Percentiles rank a stretch among this genome's conserved stretches.
phyloP scores from a whole-genome alignment of 2,888 invertebrate species.

The Bibio marci region DNA sequence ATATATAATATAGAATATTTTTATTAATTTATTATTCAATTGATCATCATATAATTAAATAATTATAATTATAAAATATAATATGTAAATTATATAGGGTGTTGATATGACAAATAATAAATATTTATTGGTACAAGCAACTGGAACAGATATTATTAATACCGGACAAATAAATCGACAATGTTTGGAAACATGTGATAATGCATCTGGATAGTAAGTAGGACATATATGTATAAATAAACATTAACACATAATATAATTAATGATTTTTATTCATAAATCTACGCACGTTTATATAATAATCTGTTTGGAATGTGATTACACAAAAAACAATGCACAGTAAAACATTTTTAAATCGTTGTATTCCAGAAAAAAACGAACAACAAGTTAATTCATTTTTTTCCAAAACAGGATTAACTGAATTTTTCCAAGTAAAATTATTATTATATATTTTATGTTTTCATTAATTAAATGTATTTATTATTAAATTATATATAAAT shows the following conservation, averaged over 20 bases:
- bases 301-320: background rate
- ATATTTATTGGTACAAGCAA: conserved; percentile 19
- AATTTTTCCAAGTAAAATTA: conserved; percentile 28
- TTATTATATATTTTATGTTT: background rate
- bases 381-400: conserved; percentile 25
- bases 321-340: no score
- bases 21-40: no score
- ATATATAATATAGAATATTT: no score
- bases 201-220: conserved; percentile 20
- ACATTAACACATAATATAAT: no score
- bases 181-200: conserved; percentile 22
- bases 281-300: background rate
- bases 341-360: conserved; percentile 33
- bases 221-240: no score
- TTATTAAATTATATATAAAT: background rate
- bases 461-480: background rate
- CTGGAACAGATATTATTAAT: conserved; percentile 11
- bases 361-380: conserved; percentile 28
- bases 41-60: no score
- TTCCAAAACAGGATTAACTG: conserved; percentile 32
- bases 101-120: conserved; percentile 12
- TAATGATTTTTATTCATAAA: background rate
- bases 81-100: conserved; percentile 13
- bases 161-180: conserved; percentile 14
- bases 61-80: no score